Evolutionary conservation across 2,888 invertebrate species (phyloP).

Genomic region (Balanococcus diminutus): DNA sequence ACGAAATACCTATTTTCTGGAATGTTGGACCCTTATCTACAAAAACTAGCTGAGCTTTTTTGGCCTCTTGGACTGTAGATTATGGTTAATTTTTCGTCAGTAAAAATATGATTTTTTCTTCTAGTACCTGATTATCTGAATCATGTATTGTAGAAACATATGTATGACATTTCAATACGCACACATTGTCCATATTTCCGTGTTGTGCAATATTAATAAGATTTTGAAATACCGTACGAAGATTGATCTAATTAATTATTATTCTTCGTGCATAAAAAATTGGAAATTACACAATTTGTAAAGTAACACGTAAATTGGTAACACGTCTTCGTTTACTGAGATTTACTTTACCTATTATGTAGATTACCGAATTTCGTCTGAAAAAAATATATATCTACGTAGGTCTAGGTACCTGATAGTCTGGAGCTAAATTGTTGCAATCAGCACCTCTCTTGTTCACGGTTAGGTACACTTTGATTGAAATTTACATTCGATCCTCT

Average conservation of each 20-base stretch:
- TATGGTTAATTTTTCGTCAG: too few relatives aligned
- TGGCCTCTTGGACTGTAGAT: too few relatives aligned
- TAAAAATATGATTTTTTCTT: too few relatives aligned
- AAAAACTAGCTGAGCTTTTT: too few relatives aligned
- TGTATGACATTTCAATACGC: not conserved
- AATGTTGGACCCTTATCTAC: too few relatives aligned
- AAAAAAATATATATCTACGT: not conserved
- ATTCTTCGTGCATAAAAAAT: slow-evolving; percentile 27
- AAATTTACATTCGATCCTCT: not conserved
- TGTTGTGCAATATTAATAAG: not conserved
- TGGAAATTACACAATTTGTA: slow-evolving; percentile 4
- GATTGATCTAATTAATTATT: slow-evolving; percentile 33
- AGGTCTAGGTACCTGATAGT: not conserved
- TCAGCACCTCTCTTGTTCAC: not conserved
- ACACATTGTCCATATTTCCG: not conserved
- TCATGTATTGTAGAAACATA: too few relatives aligned
- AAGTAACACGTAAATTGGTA: not conserved
- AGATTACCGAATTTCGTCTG: not conserved
- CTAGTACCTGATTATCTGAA: too few relatives aligned
- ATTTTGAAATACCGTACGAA: not conserved
- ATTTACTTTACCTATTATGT: not conserved
- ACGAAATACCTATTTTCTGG: too few relatives aligned
- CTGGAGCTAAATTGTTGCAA: not conserved
- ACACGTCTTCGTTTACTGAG: slow-evolving; percentile 11
- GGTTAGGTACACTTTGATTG: not conserved